These are phyloP conservation scores for Heliconius eleuchia DNA, from an alignment of 1,140 invertebrate species.

Conservation along the genomic window DNA sequence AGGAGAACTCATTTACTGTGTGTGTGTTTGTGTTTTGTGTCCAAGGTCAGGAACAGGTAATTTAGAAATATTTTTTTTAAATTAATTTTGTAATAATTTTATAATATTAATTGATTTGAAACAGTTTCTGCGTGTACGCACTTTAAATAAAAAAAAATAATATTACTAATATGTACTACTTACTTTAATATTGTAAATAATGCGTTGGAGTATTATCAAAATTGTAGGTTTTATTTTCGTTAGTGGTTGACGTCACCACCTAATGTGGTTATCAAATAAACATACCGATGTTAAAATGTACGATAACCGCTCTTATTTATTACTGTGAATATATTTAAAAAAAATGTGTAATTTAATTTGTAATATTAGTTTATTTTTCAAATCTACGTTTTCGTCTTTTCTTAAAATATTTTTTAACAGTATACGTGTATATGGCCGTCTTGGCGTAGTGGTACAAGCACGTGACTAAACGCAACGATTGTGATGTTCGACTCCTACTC, in stretches of 20 bases:
- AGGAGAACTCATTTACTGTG: conserved; percentile 12
- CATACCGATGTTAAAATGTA: conserved; percentile 35
- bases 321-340: background rate
- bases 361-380: too few species aligned
- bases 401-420: too few species aligned
- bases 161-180: background rate
- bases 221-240: conserved; percentile 25
- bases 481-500: too few species aligned
- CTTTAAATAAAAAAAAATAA: background rate
- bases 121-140: conserved; percentile 23
- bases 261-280: conserved; percentile 40
- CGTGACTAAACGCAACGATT: too few species aligned
- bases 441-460: too few species aligned
- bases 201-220: background rate
- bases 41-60: conserved; percentile 26
- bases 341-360: background rate
- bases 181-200: background rate
- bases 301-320: conserved; percentile 30
- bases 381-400: too few species aligned
- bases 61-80: background rate
- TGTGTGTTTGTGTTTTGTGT: conserved; percentile 21
- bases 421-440: too few species aligned
- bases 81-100: background rate
- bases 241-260: conserved; percentile 23
- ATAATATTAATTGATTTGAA: background rate